phyloP scores from a whole-genome alignment of 1,140 invertebrate genomes.

The Aphelinus atriplicis region DNA sequence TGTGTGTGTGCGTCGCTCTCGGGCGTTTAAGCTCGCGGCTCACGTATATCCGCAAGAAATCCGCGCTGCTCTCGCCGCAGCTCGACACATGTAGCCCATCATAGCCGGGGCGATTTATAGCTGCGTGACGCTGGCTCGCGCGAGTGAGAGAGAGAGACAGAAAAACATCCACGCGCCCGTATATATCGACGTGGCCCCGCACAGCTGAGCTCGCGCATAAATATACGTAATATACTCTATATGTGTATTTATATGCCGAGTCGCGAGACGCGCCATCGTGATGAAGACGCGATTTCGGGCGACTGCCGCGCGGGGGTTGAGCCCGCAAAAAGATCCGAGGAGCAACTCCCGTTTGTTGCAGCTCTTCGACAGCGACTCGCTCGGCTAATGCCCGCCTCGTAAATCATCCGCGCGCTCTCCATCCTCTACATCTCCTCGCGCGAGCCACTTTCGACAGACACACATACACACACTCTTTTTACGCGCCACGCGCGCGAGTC shows the following conservation, averaged over 20 bases:
- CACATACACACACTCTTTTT: no score
- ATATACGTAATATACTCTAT: no score
- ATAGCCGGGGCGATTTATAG: conserved; percentile 59
- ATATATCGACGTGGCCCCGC: conserved; percentile 44
- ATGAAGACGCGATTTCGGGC: conserved; percentile 14
- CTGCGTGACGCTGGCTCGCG: conserved; percentile 43
- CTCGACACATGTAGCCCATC: conserved; percentile 62
- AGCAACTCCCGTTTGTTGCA: no score
- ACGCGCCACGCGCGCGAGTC: no score
- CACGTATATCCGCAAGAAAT: conserved; percentile 59
- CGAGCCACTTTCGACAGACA: no score
- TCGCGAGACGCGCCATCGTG: neutral
- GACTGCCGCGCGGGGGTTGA: no score
- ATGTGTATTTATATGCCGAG: neutral
- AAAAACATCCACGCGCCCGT: conserved; percentile 36
- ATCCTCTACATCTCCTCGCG: no score
- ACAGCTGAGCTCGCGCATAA: neutral
- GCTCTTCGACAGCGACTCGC: no score
- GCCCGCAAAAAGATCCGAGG: no score
- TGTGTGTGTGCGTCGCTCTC: neutral
- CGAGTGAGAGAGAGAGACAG: neutral
- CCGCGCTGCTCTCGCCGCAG: conserved; percentile 43
- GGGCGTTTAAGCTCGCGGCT: conserved; percentile 49
- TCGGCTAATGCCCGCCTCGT: no score
- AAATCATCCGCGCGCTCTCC: no score